phyloP scores from a whole-genome alignment of 2,113 vertebrate species.

The Paedocypris sp. region DNA sequence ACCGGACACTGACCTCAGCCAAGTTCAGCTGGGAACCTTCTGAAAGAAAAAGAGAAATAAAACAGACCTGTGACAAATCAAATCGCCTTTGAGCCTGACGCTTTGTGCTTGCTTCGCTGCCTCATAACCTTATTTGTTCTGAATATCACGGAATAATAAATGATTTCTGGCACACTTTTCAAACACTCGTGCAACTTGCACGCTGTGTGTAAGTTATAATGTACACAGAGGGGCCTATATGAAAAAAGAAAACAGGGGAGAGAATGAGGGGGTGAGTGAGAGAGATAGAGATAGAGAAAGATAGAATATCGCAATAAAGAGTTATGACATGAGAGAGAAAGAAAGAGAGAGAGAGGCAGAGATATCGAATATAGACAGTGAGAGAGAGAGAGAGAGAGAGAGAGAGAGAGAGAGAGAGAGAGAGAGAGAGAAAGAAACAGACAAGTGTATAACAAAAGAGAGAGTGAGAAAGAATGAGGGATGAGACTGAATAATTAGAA shows the following conservation, averaged over 20 bases:
- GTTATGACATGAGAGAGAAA: too few species aligned
- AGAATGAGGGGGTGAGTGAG: too few species aligned
- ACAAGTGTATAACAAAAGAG: background rate
- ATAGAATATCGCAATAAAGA: too few species aligned
- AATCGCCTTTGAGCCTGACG: conserved; percentile 11
- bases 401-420: too few species aligned
- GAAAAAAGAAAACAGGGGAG: conserved; percentile 6
- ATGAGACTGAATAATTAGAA: background rate
- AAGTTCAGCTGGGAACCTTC: conserved; percentile 24
- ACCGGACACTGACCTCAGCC: conserved; percentile 28
- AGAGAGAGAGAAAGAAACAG: too few species aligned
- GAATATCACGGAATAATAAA: conserved; percentile 31
- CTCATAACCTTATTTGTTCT: conserved; percentile 35
- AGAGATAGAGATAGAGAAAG: too few species aligned
- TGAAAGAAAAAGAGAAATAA: conserved; percentile 27
- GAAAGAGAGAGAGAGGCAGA: too few species aligned
- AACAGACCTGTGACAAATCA: conserved; percentile 29
- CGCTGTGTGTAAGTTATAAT: conserved; percentile 25
- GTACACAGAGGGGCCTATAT: conserved; percentile 30
- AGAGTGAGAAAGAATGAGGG: background rate
- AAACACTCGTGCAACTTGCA: conserved; percentile 32
- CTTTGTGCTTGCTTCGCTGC: background rate
- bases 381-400: too few species aligned
- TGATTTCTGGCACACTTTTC: conserved; percentile 36
- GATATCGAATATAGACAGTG: too few species aligned